A percentile compares a stretch with the other conserved stretches of the same genome.
Evolutionary conservation across 2,797 vertebrate genomes (phyloP).

Genomic region (Percopsis omiscomaycus): DNA sequence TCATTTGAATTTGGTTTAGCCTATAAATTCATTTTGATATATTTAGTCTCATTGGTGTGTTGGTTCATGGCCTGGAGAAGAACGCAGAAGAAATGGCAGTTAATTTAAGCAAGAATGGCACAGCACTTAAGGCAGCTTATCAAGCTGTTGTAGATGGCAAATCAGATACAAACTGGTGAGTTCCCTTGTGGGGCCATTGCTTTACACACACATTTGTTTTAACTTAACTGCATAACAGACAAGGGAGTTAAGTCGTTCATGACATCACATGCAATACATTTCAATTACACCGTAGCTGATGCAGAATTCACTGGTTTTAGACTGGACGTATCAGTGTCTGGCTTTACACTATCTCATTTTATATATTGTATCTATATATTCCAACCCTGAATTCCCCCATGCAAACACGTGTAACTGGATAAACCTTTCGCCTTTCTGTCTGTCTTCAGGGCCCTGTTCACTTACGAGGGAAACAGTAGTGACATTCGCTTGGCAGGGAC

Average conservation of each 20-base stretch:
- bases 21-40: no score
- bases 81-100: conserved; percentile 75
- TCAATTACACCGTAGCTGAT: no score
- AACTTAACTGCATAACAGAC: neutral
- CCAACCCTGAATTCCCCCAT: neutral
- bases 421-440: neutral
- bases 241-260: no score
- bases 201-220: neutral
- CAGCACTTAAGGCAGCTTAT: conserved; percentile 82
- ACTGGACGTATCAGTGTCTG: no score
- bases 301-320: no score
- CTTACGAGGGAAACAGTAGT: conserved; percentile 91
- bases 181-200: conserved; percentile 7
- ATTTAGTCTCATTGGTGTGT: no score
- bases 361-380: no score
- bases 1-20: neutral
- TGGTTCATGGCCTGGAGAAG: neutral
- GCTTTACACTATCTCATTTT: no score
- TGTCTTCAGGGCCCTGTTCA: conserved; percentile 84
- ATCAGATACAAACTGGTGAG: conserved; percentile 84
- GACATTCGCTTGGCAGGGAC: conserved; percentile 85
- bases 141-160: conserved; percentile 79
- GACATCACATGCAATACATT: no score
- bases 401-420: neutral
- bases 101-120: conserved; percentile 87